Evolutionary conservation across 2,888 invertebrate genomes (phyloP).

Genomic region (Drosophila nigricruria): DNA sequence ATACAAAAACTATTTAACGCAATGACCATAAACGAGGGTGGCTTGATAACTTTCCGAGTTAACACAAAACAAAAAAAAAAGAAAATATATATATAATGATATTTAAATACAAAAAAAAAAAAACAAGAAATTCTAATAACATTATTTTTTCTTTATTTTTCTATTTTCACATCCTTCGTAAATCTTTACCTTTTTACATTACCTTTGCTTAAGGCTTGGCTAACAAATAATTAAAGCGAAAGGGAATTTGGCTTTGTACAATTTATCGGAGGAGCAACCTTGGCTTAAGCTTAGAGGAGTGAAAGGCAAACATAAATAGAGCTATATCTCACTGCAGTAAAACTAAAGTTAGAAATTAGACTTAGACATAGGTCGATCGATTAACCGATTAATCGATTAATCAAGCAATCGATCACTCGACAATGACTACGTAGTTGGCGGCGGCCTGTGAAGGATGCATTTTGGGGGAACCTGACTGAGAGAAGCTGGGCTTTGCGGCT

Average conservation of each 20-base stretch:
- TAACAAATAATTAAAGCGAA: conserved; percentile 45
- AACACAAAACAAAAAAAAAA: not conserved
- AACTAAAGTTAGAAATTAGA: not conserved
- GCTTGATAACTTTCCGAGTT: conserved; percentile 5
- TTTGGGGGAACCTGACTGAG: conserved; percentile 34
- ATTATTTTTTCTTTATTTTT: not conserved
- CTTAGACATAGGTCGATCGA: not conserved
- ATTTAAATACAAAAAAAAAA: conserved; percentile 11
- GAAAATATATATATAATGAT: not conserved
- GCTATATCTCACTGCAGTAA: not conserved
- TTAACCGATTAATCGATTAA: conserved; percentile 15
- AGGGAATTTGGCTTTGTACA: conserved; percentile 24
- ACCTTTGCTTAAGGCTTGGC: conserved; percentile 21
- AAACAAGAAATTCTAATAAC: conserved; percentile 7
- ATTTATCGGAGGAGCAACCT: not conserved
- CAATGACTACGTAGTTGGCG: conserved; percentile 70
- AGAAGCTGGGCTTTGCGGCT: conserved; percentile 45
- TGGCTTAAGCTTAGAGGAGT: not conserved
- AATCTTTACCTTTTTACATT: conserved; percentile 12
- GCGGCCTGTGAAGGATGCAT: conserved; percentile 81
- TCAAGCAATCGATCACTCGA: conserved; percentile 22
- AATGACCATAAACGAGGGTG: conserved; percentile 35
- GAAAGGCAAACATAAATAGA: not conserved
- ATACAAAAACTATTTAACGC: conserved; percentile 28
- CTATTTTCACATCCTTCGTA: not conserved